Conservation (phyloP, 2,888 invertebrate species). For the Eurytoma californica region DNA sequence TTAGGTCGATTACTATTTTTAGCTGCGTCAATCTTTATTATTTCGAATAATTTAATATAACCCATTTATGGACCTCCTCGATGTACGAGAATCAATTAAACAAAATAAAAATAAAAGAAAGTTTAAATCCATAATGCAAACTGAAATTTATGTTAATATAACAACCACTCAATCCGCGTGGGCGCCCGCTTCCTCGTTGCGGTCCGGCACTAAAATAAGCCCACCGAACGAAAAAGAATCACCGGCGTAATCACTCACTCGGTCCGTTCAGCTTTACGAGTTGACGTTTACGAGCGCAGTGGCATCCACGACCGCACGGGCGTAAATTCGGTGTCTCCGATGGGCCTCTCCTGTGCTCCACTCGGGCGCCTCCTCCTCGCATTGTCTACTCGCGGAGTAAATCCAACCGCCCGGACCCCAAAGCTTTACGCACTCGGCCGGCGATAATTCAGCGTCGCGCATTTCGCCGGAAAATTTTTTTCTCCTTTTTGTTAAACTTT, state of each 20-base stretch:
- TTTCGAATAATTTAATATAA: no score
- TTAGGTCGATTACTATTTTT: no score
- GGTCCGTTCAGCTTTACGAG: conserved; percentile 34
- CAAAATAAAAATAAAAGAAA: no score
- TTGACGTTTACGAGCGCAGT: conserved; percentile 37
- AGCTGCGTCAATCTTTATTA: no score
- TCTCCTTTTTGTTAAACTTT: neutral
- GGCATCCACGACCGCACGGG: neutral
- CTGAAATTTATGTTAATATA: no score
- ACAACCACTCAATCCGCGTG: conserved; percentile 10
- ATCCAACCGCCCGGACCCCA: neutral
- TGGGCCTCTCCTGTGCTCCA: neutral
- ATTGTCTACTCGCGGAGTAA: neutral
- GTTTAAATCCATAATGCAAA: no score
- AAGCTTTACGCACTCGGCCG: neutral
- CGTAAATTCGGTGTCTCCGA: neutral
- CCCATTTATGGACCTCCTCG: no score
- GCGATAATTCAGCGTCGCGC: neutral
- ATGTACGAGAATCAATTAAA: no score
- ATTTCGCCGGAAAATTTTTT: conserved; percentile 16
- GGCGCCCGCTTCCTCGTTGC: conserved; percentile 6
- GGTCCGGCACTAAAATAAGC: neutral
- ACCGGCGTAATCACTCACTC: conserved; percentile 45
- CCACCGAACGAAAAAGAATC: neutral
- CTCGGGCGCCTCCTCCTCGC: neutral